Conservation (phyloP, 2,888 invertebrate genomes). For the Cheilosia vernalis region DNA sequence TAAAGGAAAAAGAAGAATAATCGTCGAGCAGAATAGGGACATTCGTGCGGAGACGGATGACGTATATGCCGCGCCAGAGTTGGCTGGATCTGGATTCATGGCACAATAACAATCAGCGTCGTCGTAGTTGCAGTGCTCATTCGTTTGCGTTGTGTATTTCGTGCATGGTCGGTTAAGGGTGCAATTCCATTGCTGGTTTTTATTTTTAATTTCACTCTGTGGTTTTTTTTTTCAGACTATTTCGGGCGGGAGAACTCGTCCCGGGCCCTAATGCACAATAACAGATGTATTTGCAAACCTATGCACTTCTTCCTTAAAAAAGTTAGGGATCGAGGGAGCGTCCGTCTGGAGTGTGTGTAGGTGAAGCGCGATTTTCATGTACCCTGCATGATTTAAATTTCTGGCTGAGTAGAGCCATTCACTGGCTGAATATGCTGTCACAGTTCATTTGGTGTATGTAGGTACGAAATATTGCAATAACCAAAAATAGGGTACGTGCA, state of each 20-base stretch:
- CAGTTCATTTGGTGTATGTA: slow-evolving; percentile 23
- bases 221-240: slow-evolving; percentile 3
- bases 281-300: slow-evolving; percentile 51
- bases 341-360: not conserved
- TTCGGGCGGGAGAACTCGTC: slow-evolving; percentile 19
- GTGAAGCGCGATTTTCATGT: slow-evolving; percentile 21
- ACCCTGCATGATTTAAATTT: slow-evolving; percentile 23
- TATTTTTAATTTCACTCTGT: slow-evolving; percentile 39
- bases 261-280: slow-evolving; percentile 54
- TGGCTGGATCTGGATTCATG: slow-evolving; percentile 15
- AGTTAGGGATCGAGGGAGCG: not conserved
- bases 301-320: slow-evolving; percentile 6
- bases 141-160: slow-evolving; percentile 41
- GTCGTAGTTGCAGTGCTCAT: slow-evolving; percentile 38
- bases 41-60: slow-evolving; percentile 32
- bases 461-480: no score
- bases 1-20: slow-evolving; percentile 15
- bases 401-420: slow-evolving; percentile 25
- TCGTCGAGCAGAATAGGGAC: slow-evolving; percentile 43
- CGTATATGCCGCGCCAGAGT: slow-evolving; percentile 21
- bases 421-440: slow-evolving; percentile 22
- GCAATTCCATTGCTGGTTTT: slow-evolving; percentile 43
- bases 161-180: slow-evolving; percentile 49
- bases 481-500: not conserved
- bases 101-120: slow-evolving; percentile 36